These are phyloP conservation scores for Psittacula echo DNA, from an alignment of 2,797 vertebrate genomes.

Conservation along the genomic window DNA sequence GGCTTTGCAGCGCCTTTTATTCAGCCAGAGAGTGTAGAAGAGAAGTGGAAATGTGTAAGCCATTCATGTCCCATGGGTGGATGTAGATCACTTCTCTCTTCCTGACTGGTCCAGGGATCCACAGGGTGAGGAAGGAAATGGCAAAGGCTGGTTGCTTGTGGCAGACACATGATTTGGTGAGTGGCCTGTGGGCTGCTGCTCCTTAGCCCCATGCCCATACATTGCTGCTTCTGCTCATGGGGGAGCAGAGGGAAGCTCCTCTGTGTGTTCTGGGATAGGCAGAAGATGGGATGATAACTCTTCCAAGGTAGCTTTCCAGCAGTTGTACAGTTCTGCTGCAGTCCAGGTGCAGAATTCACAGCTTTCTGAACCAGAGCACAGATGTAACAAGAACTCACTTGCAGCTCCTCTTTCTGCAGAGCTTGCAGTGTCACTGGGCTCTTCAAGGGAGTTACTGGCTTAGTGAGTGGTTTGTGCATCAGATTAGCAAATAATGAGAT, in stretches of 20 bases:
- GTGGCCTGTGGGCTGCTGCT: background rate
- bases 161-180: background rate
- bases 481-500: background rate
- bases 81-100: background rate
- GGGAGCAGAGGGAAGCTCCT: fast-evolving
- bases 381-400: background rate
- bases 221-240: background rate
- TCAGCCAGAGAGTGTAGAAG: background rate
- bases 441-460: background rate
- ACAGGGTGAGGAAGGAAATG: background rate
- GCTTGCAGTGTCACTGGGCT: background rate
- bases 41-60: background rate
- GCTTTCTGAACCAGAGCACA: background rate
- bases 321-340: background rate
- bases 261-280: background rate
- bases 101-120: background rate
- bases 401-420: background rate
- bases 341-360: background rate
- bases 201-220: background rate
- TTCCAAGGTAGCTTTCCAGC: background rate
- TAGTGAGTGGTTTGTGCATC: background rate
- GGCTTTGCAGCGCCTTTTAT: background rate
- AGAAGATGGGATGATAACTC: background rate
- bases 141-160: background rate
- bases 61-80: background rate